Conservation (phyloP, 2,888 invertebrate species). For the Drosophila anomelani region DNA sequence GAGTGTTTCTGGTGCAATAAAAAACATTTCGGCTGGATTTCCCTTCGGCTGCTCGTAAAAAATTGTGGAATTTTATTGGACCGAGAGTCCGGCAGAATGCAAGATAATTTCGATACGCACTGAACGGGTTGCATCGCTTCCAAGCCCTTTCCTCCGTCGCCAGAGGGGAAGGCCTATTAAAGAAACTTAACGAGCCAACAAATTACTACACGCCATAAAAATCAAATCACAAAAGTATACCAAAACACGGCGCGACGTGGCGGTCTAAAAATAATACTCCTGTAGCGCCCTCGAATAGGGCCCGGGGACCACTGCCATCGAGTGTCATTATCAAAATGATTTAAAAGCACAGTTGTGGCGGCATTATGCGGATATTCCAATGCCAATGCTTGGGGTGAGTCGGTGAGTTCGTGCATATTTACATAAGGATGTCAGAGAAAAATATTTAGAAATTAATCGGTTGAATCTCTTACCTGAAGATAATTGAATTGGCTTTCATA, state of each 20-base stretch:
- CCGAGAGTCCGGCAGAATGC: slow-evolving; percentile 34
- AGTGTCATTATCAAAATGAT: slow-evolving; percentile 75
- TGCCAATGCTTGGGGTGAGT: slow-evolving; percentile 51
- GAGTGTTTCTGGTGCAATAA: slow-evolving; percentile 80
- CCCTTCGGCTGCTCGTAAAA: slow-evolving; percentile 64
- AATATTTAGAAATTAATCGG: not conserved
- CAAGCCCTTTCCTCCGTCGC: slow-evolving; percentile 3
- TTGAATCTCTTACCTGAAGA: not conserved
- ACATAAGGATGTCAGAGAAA: not conserved
- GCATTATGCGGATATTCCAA: slow-evolving; percentile 49
- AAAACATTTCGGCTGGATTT: slow-evolving; percentile 68
- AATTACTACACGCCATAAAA: slow-evolving; percentile 84
- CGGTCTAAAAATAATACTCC: slow-evolving; percentile 39
- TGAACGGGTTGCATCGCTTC: slow-evolving; percentile 21
- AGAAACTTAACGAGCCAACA: slow-evolving; percentile 83
- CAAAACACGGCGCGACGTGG: slow-evolving; percentile 55
- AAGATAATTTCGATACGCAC: slow-evolving; percentile 26
- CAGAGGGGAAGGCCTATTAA: slow-evolving; percentile 59
- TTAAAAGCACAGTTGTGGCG: slow-evolving; percentile 73
- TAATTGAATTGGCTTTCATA: not conserved
- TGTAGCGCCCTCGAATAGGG: slow-evolving; percentile 23
- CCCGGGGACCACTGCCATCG: slow-evolving; percentile 12
- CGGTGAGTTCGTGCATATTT: not conserved
- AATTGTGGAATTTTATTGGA: slow-evolving; percentile 55
- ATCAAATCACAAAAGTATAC: slow-evolving; percentile 51